phyloP scores from a whole-genome alignment of 2,113 vertebrate genomes.

The Larimichthys polyactis region DNA sequence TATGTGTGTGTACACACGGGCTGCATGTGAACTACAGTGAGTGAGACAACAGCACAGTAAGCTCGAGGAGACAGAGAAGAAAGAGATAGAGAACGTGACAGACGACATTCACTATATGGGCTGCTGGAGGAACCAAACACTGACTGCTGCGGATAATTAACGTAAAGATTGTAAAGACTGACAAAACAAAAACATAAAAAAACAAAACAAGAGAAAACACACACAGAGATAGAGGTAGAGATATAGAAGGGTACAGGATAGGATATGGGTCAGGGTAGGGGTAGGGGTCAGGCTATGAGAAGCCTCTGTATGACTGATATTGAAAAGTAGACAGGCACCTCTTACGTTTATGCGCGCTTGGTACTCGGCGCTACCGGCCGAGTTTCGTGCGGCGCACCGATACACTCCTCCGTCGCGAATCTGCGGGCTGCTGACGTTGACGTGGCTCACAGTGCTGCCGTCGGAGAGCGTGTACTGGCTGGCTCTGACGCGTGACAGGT shows the following conservation, averaged over 20 bases:
- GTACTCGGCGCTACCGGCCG: slow-evolving; percentile 99
- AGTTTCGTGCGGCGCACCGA: slow-evolving; percentile 98
- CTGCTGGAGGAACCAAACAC: slow-evolving; percentile 25
- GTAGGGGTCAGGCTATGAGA: slow-evolving; percentile 75
- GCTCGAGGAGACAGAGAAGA: slow-evolving; percentile 26
- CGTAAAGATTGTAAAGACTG: neutral
- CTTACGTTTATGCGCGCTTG: slow-evolving; percentile 99
- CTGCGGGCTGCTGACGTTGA: slow-evolving; percentile 96
- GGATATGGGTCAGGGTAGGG: slow-evolving; percentile 63
- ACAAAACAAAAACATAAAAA: slow-evolving; percentile 20
- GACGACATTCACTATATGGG: neutral
- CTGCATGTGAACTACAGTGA: neutral
- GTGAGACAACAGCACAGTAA: neutral
- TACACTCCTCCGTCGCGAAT: slow-evolving; percentile 98
- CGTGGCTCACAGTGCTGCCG: slow-evolving; percentile 95
- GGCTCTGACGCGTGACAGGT: slow-evolving; percentile 89
- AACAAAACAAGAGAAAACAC: slow-evolving; percentile 17
- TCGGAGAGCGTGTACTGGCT: slow-evolving; percentile 97
- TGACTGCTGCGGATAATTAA: neutral
- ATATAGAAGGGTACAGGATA: slow-evolving; percentile 52
- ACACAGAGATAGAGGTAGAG: slow-evolving; percentile 76
- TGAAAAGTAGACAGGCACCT: slow-evolving; percentile 99
- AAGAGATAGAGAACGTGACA: slow-evolving; percentile 37
- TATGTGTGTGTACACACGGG: neutral
- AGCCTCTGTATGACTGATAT: slow-evolving; percentile 95